phyloP scores from a whole-genome alignment of 2,888 invertebrate genomes.

The Priocnemis perturbator region DNA sequence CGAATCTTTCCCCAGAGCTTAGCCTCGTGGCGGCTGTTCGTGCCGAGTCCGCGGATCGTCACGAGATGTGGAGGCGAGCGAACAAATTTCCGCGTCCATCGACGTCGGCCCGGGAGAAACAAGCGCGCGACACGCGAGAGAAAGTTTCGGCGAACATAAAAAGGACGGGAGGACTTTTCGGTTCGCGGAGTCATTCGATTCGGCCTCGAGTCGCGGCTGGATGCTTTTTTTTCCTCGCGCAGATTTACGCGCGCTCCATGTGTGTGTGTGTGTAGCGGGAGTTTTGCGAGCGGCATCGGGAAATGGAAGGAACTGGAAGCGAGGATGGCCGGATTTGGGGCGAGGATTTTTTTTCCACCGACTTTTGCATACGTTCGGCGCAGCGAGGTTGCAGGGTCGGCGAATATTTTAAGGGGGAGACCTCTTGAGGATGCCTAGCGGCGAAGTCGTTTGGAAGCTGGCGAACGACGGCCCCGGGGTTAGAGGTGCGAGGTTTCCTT shows the following conservation, averaged over 20 bases:
- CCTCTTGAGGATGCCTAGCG: too few relatives aligned
- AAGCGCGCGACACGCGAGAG: conserved; percentile 20
- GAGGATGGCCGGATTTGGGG: neutral
- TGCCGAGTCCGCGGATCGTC: conserved; percentile 12
- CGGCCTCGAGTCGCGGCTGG: neutral
- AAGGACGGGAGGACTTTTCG: too few relatives aligned
- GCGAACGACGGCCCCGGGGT: too few relatives aligned
- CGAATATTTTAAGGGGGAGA: too few relatives aligned
- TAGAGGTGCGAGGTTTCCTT: too few relatives aligned
- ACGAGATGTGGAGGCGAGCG: neutral
- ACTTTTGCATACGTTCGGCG: too few relatives aligned
- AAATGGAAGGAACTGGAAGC: neutral
- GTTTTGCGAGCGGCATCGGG: neutral
- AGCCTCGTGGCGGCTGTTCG: conserved; percentile 37
- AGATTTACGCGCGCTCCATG: neutral
- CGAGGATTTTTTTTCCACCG: neutral
- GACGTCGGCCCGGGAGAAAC: conserved; percentile 27
- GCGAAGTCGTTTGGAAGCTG: too few relatives aligned
- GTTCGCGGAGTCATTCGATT: too few relatives aligned
- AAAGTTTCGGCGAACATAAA: too few relatives aligned
- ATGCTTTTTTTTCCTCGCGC: neutral
- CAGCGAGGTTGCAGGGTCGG: too few relatives aligned
- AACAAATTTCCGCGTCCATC: conserved; percentile 35
- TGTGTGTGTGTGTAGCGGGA: neutral
- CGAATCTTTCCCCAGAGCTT: conserved; percentile 48